phyloP scores from a whole-genome alignment of 2,888 invertebrate species.

The Elysia crispata region DNA sequence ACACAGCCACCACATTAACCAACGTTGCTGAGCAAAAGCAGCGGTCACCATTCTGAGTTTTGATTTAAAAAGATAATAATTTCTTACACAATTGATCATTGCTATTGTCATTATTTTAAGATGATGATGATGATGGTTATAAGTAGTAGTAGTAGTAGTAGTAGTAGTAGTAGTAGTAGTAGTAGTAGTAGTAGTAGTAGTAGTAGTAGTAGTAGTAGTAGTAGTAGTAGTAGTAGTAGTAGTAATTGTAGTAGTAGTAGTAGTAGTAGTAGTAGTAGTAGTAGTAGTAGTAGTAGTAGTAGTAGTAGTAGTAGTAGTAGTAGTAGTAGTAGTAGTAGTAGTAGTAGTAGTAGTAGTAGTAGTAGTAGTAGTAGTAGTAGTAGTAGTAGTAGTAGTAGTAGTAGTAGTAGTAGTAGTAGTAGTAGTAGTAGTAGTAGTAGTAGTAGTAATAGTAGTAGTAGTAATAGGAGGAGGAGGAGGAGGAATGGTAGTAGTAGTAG shows the following conservation, averaged over 20 bases:
- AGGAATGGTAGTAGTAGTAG: slow-evolving; percentile 28
- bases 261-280: slow-evolving; percentile 9
- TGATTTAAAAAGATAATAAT: too few relatives aligned
- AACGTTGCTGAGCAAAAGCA: too few relatives aligned
- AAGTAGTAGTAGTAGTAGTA: slow-evolving; percentile 1
- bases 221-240: too few relatives aligned
- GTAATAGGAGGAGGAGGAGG: not conserved
- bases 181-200: slow-evolving; percentile 9
- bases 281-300: slow-evolving; percentile 1
- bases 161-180: slow-evolving; percentile 9
- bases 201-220: slow-evolving; percentile 9
- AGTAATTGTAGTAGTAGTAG: too few relatives aligned
- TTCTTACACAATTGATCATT: too few relatives aligned
- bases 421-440: slow-evolving; percentile 34
- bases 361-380: slow-evolving; percentile 6
- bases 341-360: slow-evolving; percentile 4
- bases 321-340: slow-evolving; percentile 1
- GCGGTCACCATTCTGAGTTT: too few relatives aligned
- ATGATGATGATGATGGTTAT: too few relatives aligned
- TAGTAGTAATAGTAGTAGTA: slow-evolving; percentile 9
- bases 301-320: slow-evolving; percentile 9
- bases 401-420: slow-evolving; percentile 36
- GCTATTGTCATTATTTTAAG: not conserved
- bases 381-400: slow-evolving; percentile 33
- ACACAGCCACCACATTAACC: too few relatives aligned